Base-by-base conservation (phyloP, 1,140 invertebrate species). In the Bathynomus jamesi region DNA sequence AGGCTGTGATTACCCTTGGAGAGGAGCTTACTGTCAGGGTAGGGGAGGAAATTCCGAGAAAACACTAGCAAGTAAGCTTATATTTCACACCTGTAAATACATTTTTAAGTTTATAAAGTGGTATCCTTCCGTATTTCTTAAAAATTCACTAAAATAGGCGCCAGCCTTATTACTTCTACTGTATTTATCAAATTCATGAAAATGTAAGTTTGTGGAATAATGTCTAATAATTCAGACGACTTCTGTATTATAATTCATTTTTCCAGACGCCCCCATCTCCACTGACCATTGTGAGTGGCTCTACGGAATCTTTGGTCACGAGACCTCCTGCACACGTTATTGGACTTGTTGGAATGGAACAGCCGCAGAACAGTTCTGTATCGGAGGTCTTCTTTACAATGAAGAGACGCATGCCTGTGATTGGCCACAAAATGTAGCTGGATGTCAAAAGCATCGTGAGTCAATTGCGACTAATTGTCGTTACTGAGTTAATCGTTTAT, bases 311-410 rank as follows among this genome's bases (percentile, higher is more conserved):
- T 95, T 95, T 81, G 92, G 93, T 0, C 93, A 95, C 80, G 92
- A 94, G 82, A 94, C 92, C 0, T 93, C 91, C 0, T 95, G 93
- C 84, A 95, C 93, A 0, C 85, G 93, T 17, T 95, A 95, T 81
- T 95, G 93, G 93, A 94, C 93, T 0, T 95, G 93, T 81, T 95
- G 93, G 93, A 95, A 95, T 81, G 92, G 93, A 31, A 95, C 93
- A 0, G 90, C 92, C 11, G 93, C 92, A 0, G 92, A 94, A 81
- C 93, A 95, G 81, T 87, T 94, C n/a, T 95, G 93, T 82, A 94
- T 94, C 77, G 93, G 93, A 53, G 93, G 93, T 1, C 85, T 95
- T 4, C 84, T 95, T 7, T 95, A 94, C 86, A 95, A 95, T 80
- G 93, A 95, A 82, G 87, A 89, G 76, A 89, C 91, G 0, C 90